These are phyloP conservation scores for Hassar affinis DNA, from an alignment of 2,113 vertebrate genomes.

Conservation along the genomic window DNA sequence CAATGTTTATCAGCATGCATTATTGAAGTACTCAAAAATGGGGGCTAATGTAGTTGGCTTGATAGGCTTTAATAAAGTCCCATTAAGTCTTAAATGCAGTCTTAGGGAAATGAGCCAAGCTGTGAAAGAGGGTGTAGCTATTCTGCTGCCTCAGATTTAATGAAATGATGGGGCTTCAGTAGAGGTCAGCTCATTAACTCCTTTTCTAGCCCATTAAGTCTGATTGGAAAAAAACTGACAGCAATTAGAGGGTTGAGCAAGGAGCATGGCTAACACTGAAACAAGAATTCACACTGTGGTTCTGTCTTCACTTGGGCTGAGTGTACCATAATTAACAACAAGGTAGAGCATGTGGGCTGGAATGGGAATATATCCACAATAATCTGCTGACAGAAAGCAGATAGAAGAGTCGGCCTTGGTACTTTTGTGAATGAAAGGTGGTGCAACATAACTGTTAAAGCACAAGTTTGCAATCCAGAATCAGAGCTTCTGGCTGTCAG, in stretches of 20 bases:
- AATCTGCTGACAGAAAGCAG: not conserved
- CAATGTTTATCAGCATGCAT: constrained; percentile 6
- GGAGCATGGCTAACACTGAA: constrained; percentile 2
- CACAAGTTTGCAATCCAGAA: not conserved
- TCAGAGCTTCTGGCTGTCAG: not conserved
- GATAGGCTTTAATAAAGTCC: constrained; percentile 33
- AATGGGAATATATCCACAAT: not conserved
- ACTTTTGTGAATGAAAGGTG: not conserved
- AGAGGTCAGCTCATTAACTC: constrained; percentile 40
- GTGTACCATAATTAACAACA: constrained; percentile 3
- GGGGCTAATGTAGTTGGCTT: constrained; percentile 6
- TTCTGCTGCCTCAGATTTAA: not conserved
- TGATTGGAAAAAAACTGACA: constrained; percentile 31
- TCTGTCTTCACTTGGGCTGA: constrained; percentile 8
- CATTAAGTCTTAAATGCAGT: constrained; percentile 36
- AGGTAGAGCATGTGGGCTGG: not conserved
- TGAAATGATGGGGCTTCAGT: constrained; percentile 19
- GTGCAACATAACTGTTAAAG: not conserved
- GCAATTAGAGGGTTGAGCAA: constrained; percentile 37
- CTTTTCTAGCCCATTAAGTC: constrained; percentile 46
- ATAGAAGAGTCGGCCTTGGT: not conserved
- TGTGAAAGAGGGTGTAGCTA: not conserved
- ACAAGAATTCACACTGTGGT: constrained; percentile 27
- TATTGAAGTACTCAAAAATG: constrained; percentile 7
- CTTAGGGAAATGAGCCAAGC: not conserved